Conservation (phyloP, 1,140 invertebrate species). For the Drosophila santomea region DNA sequence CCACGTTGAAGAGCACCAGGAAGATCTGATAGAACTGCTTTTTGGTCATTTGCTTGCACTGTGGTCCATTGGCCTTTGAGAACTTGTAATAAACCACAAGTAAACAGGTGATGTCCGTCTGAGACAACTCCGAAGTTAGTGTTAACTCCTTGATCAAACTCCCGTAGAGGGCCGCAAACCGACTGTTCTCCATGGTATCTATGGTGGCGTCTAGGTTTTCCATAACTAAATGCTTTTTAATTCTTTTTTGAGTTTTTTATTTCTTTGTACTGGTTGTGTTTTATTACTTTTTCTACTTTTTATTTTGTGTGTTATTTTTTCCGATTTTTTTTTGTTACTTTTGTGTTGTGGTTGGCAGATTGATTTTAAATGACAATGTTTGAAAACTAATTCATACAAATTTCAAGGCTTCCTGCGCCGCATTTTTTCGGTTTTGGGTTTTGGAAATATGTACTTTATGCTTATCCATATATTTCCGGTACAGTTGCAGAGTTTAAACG, state of each 20-base stretch:
- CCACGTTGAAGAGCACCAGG: conserved; percentile 39
- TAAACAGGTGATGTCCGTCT: conserved; percentile 36
- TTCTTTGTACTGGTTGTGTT: background rate
- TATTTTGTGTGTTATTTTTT: background rate
- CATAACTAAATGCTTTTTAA: conserved; percentile 7
- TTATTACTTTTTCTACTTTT: background rate
- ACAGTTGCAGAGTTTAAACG: too few relatives aligned
- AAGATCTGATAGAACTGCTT: conserved; percentile 40
- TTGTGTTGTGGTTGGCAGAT: background rate
- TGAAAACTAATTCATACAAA: background rate
- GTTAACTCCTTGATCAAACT: conserved; percentile 20
- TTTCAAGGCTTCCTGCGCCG: too few relatives aligned
- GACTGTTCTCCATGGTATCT: conserved; percentile 37
- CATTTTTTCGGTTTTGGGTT: too few relatives aligned
- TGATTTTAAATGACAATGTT: background rate
- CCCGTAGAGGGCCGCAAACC: conserved; percentile 26
- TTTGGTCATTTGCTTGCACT: conserved; percentile 32
- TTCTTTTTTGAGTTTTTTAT: background rate
- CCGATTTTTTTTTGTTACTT: background rate
- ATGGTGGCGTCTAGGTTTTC: conserved; percentile 38
- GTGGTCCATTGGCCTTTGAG: conserved; percentile 31
- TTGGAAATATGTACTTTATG: too few relatives aligned
- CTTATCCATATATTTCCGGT: too few relatives aligned
- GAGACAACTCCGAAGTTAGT: conserved; percentile 7
- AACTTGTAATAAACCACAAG: conserved; percentile 54